Percentiles rank a stretch among this genome's conserved stretches.
phyloP scores from a whole-genome alignment of 37 sponge, comb jelly and placozoan genomes.

The Hormiphora californensis region DNA sequence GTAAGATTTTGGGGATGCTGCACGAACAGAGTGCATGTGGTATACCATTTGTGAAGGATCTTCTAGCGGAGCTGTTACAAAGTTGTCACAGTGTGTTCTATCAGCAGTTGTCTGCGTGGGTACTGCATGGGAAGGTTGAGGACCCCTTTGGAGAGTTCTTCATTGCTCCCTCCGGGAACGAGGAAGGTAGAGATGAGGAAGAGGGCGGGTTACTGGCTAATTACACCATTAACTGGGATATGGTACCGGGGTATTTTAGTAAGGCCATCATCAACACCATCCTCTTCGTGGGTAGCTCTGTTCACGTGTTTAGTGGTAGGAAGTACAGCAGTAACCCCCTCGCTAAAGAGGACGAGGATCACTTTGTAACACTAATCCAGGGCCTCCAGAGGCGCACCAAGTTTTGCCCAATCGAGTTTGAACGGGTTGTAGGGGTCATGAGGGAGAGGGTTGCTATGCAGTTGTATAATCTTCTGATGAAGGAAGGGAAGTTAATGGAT shows the following conservation, averaged over 20 bases:
- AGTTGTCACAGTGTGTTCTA: conserved; percentile 78
- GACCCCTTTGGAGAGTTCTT: conserved; percentile 72
- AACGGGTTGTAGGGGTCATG: conserved; percentile 38
- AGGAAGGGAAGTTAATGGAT: conserved; percentile 51
- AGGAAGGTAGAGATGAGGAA: not conserved
- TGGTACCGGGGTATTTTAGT: conserved; percentile 13
- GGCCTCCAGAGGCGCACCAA: not conserved
- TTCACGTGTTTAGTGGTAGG: conserved; percentile 21
- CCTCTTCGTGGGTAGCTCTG: conserved; percentile 19
- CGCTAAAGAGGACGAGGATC: not conserved
- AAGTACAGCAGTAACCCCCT: not conserved
- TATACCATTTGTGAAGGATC: conserved; percentile 59
- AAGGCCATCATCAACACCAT: not conserved
- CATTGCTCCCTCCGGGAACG: conserved; percentile 33
- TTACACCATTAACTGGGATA: not conserved
- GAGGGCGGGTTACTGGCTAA: conserved; percentile 23
- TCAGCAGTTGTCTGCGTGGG: conserved; percentile 86
- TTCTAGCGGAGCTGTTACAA: conserved; percentile 60
- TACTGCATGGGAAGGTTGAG: conserved; percentile 78
- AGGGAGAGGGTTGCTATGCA: conserved; percentile 43
- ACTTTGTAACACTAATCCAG: not conserved
- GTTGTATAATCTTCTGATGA: conserved; percentile 8
- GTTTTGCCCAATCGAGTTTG: conserved; percentile 45
- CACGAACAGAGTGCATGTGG: conserved; percentile 66
- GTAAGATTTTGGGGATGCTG: conserved; percentile 65